A percentile compares a stretch with the other conserved stretches of the same genome.
Conservation (phyloP, 1,140 invertebrate species). For the Heliothis virescens region DNA sequence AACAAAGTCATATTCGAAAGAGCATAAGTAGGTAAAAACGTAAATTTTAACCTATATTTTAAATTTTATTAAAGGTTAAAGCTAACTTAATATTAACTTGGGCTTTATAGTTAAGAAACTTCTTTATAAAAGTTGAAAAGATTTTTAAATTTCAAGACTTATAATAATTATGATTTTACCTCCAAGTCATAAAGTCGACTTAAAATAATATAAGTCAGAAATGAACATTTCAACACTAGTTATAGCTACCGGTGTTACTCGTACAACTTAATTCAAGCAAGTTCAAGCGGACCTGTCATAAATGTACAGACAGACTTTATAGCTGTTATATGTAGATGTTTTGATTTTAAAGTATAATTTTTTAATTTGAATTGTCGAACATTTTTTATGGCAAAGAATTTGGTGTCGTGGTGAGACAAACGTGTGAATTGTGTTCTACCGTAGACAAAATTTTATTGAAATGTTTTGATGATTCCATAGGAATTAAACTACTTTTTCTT, state of each 20-base stretch:
- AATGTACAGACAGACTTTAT: constrained; percentile 24
- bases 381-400: constrained; percentile 17
- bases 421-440: background rate
- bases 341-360: constrained; percentile 34
- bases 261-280: constrained; percentile 5
- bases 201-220: no score
- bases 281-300: background rate
- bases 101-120: no score
- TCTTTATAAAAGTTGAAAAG: no score
- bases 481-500: no score
- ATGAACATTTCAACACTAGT: background rate
- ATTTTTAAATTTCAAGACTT: no score
- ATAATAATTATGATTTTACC: background rate
- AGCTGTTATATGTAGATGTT: constrained; percentile 9
- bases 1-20: no score
- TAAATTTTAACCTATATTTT: no score
- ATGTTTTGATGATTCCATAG: background rate
- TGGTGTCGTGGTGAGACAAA: background rate
- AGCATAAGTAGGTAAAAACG: no score
- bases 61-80: no score
- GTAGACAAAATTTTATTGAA: background rate
- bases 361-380: constrained; percentile 26
- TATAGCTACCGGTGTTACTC: constrained; percentile 5
- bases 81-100: no score
- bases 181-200: background rate